Evolutionary conservation across 1,140 invertebrate species (phyloP).

Genomic region (Trypoxylus dichotomus): DNA sequence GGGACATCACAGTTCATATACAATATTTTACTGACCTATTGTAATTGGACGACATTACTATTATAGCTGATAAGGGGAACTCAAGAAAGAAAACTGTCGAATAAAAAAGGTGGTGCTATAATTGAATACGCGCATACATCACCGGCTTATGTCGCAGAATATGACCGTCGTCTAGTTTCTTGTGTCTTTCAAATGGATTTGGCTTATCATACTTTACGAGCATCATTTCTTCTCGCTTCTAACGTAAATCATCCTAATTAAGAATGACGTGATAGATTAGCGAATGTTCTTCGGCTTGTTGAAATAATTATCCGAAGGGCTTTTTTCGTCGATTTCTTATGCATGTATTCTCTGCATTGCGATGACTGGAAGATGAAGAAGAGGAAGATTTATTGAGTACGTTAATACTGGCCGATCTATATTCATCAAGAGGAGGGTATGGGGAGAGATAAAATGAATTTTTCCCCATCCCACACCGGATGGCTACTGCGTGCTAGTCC

Average conservation of each 20-base stretch:
- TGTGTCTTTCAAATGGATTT: neutral
- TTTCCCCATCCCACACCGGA: neutral
- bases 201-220: neutral
- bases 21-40: too few species aligned
- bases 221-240: neutral
- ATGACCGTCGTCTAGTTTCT: neutral
- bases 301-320: constrained; percentile 5
- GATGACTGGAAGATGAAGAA: neutral
- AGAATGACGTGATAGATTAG: constrained; percentile 20
- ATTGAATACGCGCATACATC: neutral
- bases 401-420: constrained; percentile 14
- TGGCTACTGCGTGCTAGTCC: neutral
- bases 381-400: constrained; percentile 20
- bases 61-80: too few species aligned
- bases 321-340: constrained; percentile 1
- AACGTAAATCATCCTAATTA: constrained; percentile 24
- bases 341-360: constrained; percentile 6
- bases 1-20: too few species aligned
- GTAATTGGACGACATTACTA: too few species aligned
- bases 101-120: neutral
- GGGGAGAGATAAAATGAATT: constrained; percentile 11
- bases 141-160: neutral
- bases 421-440: constrained; percentile 6
- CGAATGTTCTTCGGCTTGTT: constrained; percentile 5
- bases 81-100: neutral